A percentile compares a stretch with the other conserved stretches of the same genome.
Evolutionary conservation across 2,888 invertebrate genomes (phyloP).

Genomic region (Urechis unicinctus): DNA sequence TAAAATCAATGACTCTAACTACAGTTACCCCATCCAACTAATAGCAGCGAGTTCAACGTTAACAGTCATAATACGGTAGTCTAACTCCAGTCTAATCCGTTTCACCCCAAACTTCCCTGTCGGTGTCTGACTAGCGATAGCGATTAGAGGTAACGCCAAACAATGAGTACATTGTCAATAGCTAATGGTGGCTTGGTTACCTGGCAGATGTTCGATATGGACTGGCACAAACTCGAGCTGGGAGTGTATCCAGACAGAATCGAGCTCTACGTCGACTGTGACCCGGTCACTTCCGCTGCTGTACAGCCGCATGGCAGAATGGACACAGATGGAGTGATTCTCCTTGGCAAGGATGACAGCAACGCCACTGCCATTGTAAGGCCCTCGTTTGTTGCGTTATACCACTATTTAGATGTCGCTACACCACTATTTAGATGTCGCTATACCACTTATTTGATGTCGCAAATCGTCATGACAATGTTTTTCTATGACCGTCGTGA

Average conservation of each 20-base stretch:
- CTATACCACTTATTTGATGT: no score
- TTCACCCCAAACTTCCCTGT: no score
- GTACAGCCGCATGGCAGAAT: slow-evolving; percentile 10
- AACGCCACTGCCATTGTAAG: slow-evolving; percentile 6
- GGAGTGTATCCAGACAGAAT: slow-evolving; percentile 14
- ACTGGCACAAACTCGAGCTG: slow-evolving; percentile 22
- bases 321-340: slow-evolving; percentile 16
- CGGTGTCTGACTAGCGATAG: no score
- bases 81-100: not conserved
- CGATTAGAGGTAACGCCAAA: no score
- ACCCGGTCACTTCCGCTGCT: slow-evolving; percentile 6
- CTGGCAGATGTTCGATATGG: slow-evolving; percentile 17
- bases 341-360: slow-evolving; percentile 18
- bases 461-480: no score
- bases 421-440: no score
- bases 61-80: no score
- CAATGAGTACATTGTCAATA: not conserved
- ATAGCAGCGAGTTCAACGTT: no score
- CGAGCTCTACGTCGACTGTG: slow-evolving; percentile 19
- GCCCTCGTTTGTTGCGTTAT: not conserved
- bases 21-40: no score
- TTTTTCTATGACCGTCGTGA: no score
- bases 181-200: not conserved
- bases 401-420: no score
- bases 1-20: no score